These are phyloP conservation scores for Panurus biarmicus DNA, from an alignment of 2,113 vertebrate genomes.

Conservation along the genomic window DNA sequence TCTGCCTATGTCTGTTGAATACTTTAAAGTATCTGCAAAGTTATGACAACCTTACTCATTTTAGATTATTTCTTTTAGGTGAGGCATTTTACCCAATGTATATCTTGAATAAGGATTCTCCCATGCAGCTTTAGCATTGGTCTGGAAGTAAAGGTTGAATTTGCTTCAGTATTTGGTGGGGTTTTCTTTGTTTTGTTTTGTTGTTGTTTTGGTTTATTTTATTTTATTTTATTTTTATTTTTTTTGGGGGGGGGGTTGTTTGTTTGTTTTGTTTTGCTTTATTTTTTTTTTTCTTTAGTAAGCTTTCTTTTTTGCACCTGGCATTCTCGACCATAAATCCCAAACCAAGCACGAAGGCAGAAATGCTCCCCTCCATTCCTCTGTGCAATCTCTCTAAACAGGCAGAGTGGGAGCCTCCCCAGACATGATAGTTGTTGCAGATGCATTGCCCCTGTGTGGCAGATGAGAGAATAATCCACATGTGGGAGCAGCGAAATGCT, in stretches of 20 bases:
- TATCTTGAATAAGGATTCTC: neutral
- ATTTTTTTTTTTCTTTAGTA: neutral
- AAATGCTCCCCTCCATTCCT: neutral
- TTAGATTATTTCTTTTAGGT: neutral
- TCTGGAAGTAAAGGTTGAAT: neutral
- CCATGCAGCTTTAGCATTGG: neutral
- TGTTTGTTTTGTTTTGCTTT: too few species aligned
- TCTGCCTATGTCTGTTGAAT: neutral
- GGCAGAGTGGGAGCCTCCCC: neutral
- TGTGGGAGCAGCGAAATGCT: neutral
- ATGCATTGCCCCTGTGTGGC: slow-evolving; percentile 56
- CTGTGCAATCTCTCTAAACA: neutral
- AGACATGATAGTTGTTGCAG: slow-evolving; percentile 22
- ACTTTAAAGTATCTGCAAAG: neutral
- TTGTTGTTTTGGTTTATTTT: neutral
- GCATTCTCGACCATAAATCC: neutral
- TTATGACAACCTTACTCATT: neutral
- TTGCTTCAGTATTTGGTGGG: neutral
- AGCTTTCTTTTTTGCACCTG: neutral
- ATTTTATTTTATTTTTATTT: too few species aligned
- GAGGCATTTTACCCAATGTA: neutral
- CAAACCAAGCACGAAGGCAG: neutral
- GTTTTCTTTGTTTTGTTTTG: too few species aligned
- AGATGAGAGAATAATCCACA: slow-evolving; percentile 36
- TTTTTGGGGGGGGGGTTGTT: too few species aligned